These are phyloP conservation scores for Pristis pectinata DNA, from an alignment of 2,797 vertebrate species.

Conservation along the genomic window DNA sequence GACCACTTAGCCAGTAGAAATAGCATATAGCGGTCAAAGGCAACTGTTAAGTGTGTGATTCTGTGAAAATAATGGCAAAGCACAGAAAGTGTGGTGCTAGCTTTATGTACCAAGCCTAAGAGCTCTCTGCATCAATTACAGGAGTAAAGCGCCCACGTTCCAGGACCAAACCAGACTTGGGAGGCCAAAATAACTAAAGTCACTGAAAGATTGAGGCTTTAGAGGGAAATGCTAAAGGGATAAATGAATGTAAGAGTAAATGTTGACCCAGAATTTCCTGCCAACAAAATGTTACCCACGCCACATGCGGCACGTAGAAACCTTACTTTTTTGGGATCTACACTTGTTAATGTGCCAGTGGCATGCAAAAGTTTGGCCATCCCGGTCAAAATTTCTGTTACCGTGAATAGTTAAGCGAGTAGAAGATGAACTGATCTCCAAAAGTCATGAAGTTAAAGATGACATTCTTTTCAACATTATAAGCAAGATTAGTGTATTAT, in stretches of 20 bases:
- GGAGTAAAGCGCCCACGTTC: not conserved
- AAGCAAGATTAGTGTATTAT: too few relatives aligned
- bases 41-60: constrained; percentile 7
- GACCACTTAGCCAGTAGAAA: constrained; percentile 16
- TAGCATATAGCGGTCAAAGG: not conserved
- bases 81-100: not conserved
- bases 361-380: too few relatives aligned
- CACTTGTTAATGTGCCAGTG: too few relatives aligned
- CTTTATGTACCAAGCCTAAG: not conserved
- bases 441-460: too few relatives aligned
- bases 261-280: too few relatives aligned
- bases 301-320: too few relatives aligned
- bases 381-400: too few relatives aligned
- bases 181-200: not conserved
- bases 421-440: too few relatives aligned
- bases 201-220: not conserved
- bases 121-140: not conserved
- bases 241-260: not conserved
- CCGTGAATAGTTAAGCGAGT: too few relatives aligned
- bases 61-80: not conserved
- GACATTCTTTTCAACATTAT: too few relatives aligned
- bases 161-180: not conserved
- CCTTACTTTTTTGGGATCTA: too few relatives aligned
- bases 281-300: too few relatives aligned
- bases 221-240: not conserved